These are phyloP conservation scores for Drosophila lowei DNA, from an alignment of 1,140 invertebrate genomes.

Conservation along the genomic window DNA sequence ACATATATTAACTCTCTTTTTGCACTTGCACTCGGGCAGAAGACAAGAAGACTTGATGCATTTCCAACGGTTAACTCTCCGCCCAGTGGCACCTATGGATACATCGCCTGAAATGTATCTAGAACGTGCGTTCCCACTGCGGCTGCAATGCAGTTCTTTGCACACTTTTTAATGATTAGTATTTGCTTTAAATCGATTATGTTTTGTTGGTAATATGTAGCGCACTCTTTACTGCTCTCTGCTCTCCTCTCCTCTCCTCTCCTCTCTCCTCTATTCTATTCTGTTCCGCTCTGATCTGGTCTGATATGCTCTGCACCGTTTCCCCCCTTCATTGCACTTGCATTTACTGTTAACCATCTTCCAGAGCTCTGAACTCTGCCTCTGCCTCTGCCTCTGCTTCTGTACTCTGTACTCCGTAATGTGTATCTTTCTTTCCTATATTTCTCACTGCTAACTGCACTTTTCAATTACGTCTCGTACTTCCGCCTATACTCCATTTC, in stretches of 20 bases:
- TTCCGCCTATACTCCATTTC: slow-evolving; percentile 28
- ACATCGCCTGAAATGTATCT: slow-evolving; percentile 70
- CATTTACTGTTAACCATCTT: slow-evolving; percentile 47
- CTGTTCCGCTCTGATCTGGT: slow-evolving; percentile 31
- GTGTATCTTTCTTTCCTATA: slow-evolving; percentile 2
- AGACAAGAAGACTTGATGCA: slow-evolving; percentile 42
- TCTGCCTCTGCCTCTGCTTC: slow-evolving; percentile 21
- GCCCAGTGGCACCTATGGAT: slow-evolving; percentile 70
- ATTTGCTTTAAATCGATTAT: slow-evolving; percentile 73
- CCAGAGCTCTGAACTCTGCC: slow-evolving; percentile 27
- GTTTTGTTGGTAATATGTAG: slow-evolving; percentile 50
- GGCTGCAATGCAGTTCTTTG: slow-evolving; percentile 32
- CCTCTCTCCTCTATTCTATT: background rate
- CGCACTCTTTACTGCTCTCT: slow-evolving; percentile 14
- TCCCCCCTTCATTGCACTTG: slow-evolving; percentile 14
- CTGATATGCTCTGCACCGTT: slow-evolving; percentile 1
- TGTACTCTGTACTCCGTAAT: background rate
- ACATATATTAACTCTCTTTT: slow-evolving; percentile 20
- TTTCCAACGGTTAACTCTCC: slow-evolving; percentile 65
- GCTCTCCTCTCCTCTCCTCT: slow-evolving; percentile 1
- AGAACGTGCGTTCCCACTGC: slow-evolving; percentile 63
- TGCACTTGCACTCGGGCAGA: slow-evolving; percentile 50
- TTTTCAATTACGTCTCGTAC: slow-evolving; percentile 69
- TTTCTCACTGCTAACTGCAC: slow-evolving; percentile 52
- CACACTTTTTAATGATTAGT: slow-evolving; percentile 59